Evolutionary conservation across 2,797 vertebrate genomes (phyloP), one percentile per base, ranked within the genome.

Genomic region (Hapalemur alaotrensis): DNA sequence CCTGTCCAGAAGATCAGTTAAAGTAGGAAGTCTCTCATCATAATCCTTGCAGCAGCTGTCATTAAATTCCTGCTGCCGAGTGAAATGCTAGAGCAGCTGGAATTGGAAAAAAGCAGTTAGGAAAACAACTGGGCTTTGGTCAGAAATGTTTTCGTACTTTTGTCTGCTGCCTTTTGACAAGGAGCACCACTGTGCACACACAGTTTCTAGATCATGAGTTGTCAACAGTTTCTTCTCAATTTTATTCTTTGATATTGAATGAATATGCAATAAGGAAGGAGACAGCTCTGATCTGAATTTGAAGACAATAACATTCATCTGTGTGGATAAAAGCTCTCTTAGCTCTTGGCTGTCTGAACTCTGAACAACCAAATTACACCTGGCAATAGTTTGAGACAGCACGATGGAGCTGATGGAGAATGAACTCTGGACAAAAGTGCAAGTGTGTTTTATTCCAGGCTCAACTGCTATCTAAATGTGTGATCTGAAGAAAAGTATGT

Each of bases 1-100:
- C 54, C 28, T 84, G 63, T 80, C 32, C 57, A 52, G 57, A 87
- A 63, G 46, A 81, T 89, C 52, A 91, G 50, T 48, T 76, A 43
- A 92, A 78, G 50, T 81, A 69, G 85, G 70, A 84, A 96, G 81
- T 81, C 83, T 73, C 54, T 95, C 73, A 82, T 73, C 73, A 80
- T 78, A 92, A 91, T 89, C 88, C 69, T 89, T 43, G 14, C 32
- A 83, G 54, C 93, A 96, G 92, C 90, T 97, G 96, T 87, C 95
- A 83, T 83, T 83, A 83, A 89, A 93, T 95, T 95, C 72, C 78
- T 92, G 48, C 73, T 52, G 82, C 46, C 4, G 3, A 32, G 2
- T 73, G 88, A 97, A 95, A 83, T 70, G 7, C 81, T 28, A 30
- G 22, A 91, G 35, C 97, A 97, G 95, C 97, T 95, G 90, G 69